phyloP scores from a whole-genome alignment of 1,140 invertebrate genomes.

The Eurosta solidaginis region DNA sequence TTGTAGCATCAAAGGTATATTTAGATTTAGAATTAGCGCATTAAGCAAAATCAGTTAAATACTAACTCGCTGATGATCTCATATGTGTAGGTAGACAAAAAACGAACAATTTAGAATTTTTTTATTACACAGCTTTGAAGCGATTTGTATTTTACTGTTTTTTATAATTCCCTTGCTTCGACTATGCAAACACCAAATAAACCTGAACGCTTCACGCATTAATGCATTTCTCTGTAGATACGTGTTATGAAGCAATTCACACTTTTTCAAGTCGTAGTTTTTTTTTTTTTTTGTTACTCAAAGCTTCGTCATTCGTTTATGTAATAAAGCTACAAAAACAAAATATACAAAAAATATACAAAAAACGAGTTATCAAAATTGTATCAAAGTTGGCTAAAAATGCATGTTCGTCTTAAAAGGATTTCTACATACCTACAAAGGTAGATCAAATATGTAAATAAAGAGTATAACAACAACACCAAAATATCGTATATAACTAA shows the following conservation, averaged over 20 bases:
- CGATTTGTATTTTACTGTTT: background rate
- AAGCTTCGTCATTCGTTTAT: conserved; percentile 8
- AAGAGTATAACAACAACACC: background rate
- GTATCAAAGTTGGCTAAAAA: background rate
- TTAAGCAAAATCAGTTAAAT: background rate
- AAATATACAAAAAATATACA: background rate
- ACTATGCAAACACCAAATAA: background rate
- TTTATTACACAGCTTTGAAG: conserved; percentile 4
- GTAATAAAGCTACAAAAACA: background rate
- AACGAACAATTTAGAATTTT: background rate
- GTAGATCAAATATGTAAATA: background rate
- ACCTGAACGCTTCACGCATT: background rate
- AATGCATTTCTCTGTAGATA: background rate
- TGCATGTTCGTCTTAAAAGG: too few relatives aligned
- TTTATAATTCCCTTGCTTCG: background rate
- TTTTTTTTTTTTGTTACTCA: background rate
- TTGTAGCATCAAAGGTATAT: too few relatives aligned
- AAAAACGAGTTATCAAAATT: background rate
- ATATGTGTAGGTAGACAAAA: background rate
- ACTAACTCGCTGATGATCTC: background rate
- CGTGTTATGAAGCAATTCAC: background rate
- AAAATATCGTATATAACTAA: too few relatives aligned
- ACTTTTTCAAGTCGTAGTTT: background rate
- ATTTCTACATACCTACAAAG: too few relatives aligned
- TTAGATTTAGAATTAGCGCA: background rate